Conservation (phyloP, 1,140 invertebrate genomes). For the Ips nitidus region DNA sequence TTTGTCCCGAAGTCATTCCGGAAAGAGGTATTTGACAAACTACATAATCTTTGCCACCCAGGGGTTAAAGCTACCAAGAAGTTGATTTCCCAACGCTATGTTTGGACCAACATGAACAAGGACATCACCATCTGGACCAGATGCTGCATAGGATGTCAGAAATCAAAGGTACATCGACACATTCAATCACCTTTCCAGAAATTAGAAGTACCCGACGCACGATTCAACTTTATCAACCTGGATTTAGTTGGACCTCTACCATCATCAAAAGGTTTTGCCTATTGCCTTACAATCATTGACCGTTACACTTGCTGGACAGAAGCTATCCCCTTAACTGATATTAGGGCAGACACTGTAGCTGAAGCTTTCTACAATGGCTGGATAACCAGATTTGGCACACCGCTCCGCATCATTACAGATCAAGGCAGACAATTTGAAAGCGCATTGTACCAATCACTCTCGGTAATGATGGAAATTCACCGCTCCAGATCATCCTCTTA, state of each 20-base stretch:
- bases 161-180: slow-evolving; percentile 43
- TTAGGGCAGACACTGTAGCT: slow-evolving; percentile 48
- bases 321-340: slow-evolving; percentile 48
- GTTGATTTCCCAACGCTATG: slow-evolving; percentile 31
- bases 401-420: slow-evolving; percentile 51
- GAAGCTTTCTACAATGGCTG: slow-evolving; percentile 42
- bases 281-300: slow-evolving; percentile 53
- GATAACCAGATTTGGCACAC: slow-evolving; percentile 51
- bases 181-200: slow-evolving; percentile 29
- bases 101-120: slow-evolving; percentile 41
- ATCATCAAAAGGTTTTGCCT: too few species aligned
- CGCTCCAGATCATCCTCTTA: not conserved
- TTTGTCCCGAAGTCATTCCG: slow-evolving; percentile 3
- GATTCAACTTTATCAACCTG: slow-evolving; percentile 45
- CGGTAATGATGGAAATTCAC: not conserved
- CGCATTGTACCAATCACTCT: slow-evolving; percentile 36
- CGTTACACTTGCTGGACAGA: slow-evolving; percentile 54
- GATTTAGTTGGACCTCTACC: slow-evolving; percentile 50
- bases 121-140: slow-evolving; percentile 39
- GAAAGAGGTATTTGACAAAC: not conserved
- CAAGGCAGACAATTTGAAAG: slow-evolving; percentile 52
- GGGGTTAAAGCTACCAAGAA: slow-evolving; percentile 36
- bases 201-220: slow-evolving; percentile 33
- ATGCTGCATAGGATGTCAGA: slow-evolving; percentile 44
- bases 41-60: slow-evolving; percentile 39